Conservation (phyloP, 2,888 invertebrate species). For the Cristatella mucedo region DNA sequence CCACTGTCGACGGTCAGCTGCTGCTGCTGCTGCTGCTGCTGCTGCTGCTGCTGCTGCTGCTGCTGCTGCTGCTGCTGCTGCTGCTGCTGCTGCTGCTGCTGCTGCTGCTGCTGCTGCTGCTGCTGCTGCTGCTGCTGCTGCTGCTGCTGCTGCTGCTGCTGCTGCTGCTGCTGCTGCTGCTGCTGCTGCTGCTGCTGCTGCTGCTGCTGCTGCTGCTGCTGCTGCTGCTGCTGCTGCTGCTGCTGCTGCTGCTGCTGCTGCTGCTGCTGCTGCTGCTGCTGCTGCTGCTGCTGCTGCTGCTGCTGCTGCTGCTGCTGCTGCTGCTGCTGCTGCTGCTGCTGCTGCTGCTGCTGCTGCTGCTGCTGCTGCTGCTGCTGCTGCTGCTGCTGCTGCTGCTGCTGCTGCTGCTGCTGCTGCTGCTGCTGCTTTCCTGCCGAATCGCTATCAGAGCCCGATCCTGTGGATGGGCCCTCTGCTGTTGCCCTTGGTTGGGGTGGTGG, state of each 20-base stretch:
- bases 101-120: slow-evolving; percentile 8
- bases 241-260: slow-evolving; percentile 8
- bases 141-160: slow-evolving; percentile 8
- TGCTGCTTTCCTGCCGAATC: too few species aligned
- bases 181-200: slow-evolving; percentile 8
- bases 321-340: slow-evolving; percentile 8
- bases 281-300: slow-evolving; percentile 8
- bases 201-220: slow-evolving; percentile 8
- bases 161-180: slow-evolving; percentile 8
- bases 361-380: slow-evolving; percentile 8
- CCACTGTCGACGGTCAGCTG: neutral
- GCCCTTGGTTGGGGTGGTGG: too few species aligned
- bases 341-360: slow-evolving; percentile 8
- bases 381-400: slow-evolving; percentile 8
- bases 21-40: slow-evolving; percentile 8
- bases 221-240: slow-evolving; percentile 8
- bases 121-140: slow-evolving; percentile 8
- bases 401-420: slow-evolving; percentile 8
- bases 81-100: slow-evolving; percentile 8
- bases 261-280: slow-evolving; percentile 8
- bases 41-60: slow-evolving; percentile 8
- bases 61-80: slow-evolving; percentile 8
- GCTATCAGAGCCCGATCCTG: too few species aligned
- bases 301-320: slow-evolving; percentile 8
- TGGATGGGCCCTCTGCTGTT: too few species aligned